Percentiles rank a stretch among this genome's conserved stretches.
phyloP scores from a whole-genome alignment of 2,888 invertebrate genomes.

The Rapana venosa region DNA sequence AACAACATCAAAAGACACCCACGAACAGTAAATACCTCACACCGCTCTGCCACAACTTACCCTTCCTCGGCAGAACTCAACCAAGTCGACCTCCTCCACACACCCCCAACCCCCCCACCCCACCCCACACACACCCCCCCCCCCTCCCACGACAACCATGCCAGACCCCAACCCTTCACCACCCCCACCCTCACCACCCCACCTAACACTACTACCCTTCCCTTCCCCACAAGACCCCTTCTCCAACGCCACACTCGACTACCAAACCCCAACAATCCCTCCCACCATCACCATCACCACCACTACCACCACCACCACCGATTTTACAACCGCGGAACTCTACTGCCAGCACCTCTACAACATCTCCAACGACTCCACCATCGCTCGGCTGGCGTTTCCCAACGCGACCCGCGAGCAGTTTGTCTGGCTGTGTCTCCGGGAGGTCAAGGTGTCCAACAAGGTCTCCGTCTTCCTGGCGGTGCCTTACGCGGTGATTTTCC shows the following conservation, averaged over 20 bases:
- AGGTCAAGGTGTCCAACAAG: slow-evolving; percentile 7
- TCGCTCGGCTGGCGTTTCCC: slow-evolving; percentile 23
- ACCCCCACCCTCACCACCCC: background rate
- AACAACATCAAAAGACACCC: too few species aligned
- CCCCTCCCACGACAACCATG: background rate
- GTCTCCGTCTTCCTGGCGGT: slow-evolving; percentile 45
- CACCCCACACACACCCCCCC: too few species aligned
- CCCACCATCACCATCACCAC: background rate
- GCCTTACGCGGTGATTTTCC: slow-evolving; percentile 85
- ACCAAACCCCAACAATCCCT: background rate
- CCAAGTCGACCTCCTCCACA: too few species aligned
- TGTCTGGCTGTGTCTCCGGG: slow-evolving; percentile 23
- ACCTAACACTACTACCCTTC: background rate
- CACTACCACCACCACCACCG: background rate
- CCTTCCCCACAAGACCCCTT: background rate
- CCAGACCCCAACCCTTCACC: background rate
- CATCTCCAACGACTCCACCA: slow-evolving; percentile 26
- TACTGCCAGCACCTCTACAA: slow-evolving; percentile 45
- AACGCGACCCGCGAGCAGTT: slow-evolving; percentile 40
- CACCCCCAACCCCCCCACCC: too few species aligned
- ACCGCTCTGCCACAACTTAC: too few species aligned
- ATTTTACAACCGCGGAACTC: slow-evolving; percentile 2
- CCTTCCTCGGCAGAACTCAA: too few species aligned
- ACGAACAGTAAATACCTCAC: too few species aligned
- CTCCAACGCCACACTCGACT: background rate